Conservation (phyloP, 2,888 invertebrate genomes). For the Andrena fulva region DNA sequence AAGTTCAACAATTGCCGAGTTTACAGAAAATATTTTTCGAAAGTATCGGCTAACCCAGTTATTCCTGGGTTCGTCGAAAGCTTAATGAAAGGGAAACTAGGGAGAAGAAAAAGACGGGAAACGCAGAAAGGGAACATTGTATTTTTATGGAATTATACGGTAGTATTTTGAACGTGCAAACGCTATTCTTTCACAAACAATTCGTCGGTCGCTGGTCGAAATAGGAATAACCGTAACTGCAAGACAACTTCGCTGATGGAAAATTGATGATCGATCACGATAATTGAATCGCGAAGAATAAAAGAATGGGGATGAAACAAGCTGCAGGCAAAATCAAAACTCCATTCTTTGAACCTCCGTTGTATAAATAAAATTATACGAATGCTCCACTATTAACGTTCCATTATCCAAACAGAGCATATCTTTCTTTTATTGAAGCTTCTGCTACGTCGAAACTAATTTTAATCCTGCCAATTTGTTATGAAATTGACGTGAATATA, state of each 20-base stretch:
- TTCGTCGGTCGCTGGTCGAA: background rate
- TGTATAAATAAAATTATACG: no score
- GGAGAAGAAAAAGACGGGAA: background rate
- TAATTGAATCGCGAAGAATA: slow-evolving; percentile 26
- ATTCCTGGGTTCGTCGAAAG: background rate
- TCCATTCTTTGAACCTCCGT: background rate
- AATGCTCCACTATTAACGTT: no score
- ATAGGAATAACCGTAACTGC: slow-evolving; percentile 12
- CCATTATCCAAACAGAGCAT: no score
- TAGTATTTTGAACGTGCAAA: slow-evolving; percentile 3
- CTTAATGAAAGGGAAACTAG: background rate
- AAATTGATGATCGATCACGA: slow-evolving; percentile 27
- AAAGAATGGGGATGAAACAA: slow-evolving; percentile 12
- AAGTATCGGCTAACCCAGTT: background rate
- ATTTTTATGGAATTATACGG: background rate
- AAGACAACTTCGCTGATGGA: background rate
- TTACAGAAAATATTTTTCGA: background rate
- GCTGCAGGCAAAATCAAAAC: slow-evolving; percentile 15
- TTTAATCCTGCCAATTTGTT: no score
- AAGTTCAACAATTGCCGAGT: background rate
- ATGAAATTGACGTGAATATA: no score
- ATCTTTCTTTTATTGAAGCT: no score
- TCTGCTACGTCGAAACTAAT: no score
- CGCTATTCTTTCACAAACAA: slow-evolving; percentile 19
- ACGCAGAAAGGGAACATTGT: background rate